A percentile compares a stretch with the other conserved stretches of the same genome.
Evolutionary conservation across 2,888 invertebrate genomes (phyloP).

Genomic region (Tinea trinotella): DNA sequence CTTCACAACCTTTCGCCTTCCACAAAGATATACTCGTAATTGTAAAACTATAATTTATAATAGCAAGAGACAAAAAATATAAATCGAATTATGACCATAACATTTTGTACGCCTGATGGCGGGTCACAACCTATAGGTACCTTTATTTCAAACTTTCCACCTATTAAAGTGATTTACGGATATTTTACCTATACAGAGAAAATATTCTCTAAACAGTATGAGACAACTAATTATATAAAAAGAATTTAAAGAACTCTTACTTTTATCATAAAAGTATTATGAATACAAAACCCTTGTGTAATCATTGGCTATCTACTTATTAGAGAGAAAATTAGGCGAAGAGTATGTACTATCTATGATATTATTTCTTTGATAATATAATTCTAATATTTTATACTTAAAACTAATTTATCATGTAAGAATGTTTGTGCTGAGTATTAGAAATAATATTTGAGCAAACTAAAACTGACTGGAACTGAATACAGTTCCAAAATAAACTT

Average conservation of each 20-base stretch:
- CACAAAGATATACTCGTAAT: background rate
- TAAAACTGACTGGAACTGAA: background rate
- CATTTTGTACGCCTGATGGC: background rate
- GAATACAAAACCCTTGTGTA: no score
- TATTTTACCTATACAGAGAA: no score
- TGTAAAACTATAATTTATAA: no score
- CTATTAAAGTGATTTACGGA: no score
- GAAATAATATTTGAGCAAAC: slow-evolving; percentile 9
- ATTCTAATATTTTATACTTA: slow-evolving; percentile 5
- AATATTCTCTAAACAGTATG: no score
- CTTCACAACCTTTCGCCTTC: slow-evolving; percentile 49
- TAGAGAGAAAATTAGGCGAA: background rate
- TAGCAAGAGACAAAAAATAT: background rate
- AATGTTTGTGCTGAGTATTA: background rate
- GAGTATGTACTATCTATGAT: slow-evolving; percentile 10
- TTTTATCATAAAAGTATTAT: no score
- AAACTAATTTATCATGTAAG: background rate
- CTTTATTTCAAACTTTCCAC: no score
- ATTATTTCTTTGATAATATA: slow-evolving; percentile 8
- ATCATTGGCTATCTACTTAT: slow-evolving; percentile 5
- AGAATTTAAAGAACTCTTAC: no score
- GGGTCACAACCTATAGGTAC: background rate
- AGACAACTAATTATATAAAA: no score
- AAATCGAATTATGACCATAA: background rate
- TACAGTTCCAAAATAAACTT: background rate